These are phyloP conservation scores for Leptodactylus fuscus DNA, from an alignment of 2,113 vertebrate species.

Conservation along the genomic window DNA sequence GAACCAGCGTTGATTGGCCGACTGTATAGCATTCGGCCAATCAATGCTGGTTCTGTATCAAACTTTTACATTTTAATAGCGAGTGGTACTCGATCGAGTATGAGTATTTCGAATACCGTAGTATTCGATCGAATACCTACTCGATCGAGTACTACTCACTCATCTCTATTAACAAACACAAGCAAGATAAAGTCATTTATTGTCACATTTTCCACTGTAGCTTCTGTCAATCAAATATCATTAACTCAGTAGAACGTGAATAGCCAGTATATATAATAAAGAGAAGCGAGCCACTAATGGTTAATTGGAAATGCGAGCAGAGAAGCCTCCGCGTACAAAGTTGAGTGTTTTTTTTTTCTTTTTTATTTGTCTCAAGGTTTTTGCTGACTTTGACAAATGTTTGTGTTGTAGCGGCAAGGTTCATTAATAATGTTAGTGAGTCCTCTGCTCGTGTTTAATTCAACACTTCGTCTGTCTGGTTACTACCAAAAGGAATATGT, in stretches of 20 bases:
- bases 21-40: no score
- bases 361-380: slow-evolving; percentile 47
- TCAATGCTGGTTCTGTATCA: no score
- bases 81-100: no score
- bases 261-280: slow-evolving; percentile 8
- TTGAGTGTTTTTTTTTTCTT: slow-evolving; percentile 6
- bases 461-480: slow-evolving; percentile 43
- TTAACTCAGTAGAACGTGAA: slow-evolving; percentile 6
- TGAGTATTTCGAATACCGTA: no score
- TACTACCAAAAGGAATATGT: slow-evolving; percentile 39
- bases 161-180: no score
- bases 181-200: background rate
- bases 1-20: no score
- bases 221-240: background rate
- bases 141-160: no score
- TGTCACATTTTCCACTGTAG: background rate
- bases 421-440: slow-evolving; percentile 58
- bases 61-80: no score
- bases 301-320: slow-evolving; percentile 35
- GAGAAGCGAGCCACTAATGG: slow-evolving; percentile 17
- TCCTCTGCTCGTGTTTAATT: slow-evolving; percentile 42
- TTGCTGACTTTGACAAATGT: slow-evolving; percentile 55
- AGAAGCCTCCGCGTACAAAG: slow-evolving; percentile 24
- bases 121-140: no score
- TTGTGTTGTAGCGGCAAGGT: slow-evolving; percentile 47